phyloP scores from a whole-genome alignment of 2,113 vertebrate species.

The Chlamydotis undulata region DNA sequence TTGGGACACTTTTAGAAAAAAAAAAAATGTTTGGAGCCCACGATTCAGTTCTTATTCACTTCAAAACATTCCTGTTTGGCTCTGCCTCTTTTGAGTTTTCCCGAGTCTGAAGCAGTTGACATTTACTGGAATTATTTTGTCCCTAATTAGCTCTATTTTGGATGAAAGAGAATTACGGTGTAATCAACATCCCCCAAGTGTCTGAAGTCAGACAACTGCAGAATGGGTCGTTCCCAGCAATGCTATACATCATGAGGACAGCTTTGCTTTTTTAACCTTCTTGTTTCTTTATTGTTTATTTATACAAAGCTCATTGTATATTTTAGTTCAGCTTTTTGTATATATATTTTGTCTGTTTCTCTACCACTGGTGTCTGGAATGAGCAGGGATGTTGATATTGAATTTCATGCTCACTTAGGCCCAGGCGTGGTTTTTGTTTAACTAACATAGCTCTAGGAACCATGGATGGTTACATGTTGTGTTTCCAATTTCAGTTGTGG shows the following conservation, averaged over 20 bases:
- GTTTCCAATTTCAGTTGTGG: not conserved
- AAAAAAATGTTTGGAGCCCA: slow-evolving; percentile 7
- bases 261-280: not conserved
- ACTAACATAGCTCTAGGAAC: slow-evolving; percentile 9
- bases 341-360: not conserved
- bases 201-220: slow-evolving; percentile 6
- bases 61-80: not conserved
- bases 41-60: slow-evolving; percentile 3
- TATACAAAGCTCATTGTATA: not conserved
- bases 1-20: not conserved
- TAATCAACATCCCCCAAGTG: slow-evolving; percentile 51
- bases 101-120: slow-evolving; percentile 1
- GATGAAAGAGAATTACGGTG: slow-evolving; percentile 57
- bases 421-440: not conserved
- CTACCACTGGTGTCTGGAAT: not conserved
- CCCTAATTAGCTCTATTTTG: slow-evolving; percentile 49
- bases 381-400: not conserved
- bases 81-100: slow-evolving; percentile 1
- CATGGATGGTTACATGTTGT: not conserved
- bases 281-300: not conserved
- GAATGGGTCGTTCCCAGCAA: not conserved
- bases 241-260: not conserved
- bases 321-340: not conserved
- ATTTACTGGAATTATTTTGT: slow-evolving; percentile 54
- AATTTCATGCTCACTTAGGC: slow-evolving; percentile 14